Evolutionary conservation across 2,888 invertebrate species (phyloP).

Genomic region (Mechanitis mazaeus): DNA sequence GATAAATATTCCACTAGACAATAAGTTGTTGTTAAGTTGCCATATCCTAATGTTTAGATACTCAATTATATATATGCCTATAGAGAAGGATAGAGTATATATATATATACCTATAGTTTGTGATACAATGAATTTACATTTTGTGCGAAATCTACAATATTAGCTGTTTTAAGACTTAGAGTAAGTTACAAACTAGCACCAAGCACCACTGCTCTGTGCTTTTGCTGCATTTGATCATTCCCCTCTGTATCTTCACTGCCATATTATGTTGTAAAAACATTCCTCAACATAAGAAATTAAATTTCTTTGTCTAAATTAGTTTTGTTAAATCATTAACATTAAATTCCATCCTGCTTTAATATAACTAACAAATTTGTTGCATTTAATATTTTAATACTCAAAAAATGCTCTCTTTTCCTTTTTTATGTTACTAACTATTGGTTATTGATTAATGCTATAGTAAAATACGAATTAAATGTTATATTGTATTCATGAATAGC

Average conservation of each 20-base stretch:
- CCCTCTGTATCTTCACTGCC: conserved; percentile 13
- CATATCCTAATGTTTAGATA: conserved; percentile 75
- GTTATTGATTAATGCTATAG: neutral
- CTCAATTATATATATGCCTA: conserved; percentile 61
- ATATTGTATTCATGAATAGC: neutral
- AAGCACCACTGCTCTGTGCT: conserved; percentile 6
- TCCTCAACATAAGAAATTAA: conserved; percentile 9
- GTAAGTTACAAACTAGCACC: conserved; percentile 19
- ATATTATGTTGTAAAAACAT: conserved; percentile 13
- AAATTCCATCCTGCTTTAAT: neutral
- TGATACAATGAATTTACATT: conserved; percentile 75
- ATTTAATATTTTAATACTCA: conserved; percentile 26
- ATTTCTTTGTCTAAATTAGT: neutral
- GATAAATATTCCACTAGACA: conserved; percentile 68
- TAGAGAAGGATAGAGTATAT: conserved; percentile 55
- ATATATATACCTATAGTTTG: conserved; percentile 69
- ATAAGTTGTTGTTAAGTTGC: conserved; percentile 74
- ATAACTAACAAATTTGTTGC: conserved; percentile 4
- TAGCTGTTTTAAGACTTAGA: conserved; percentile 41
- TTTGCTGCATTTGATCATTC: neutral
- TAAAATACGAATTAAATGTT: too few species aligned
- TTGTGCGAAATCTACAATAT: conserved; percentile 61
- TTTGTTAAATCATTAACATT: neutral
- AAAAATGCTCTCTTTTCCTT: conserved; percentile 19
- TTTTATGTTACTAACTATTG: conserved; percentile 3